These are phyloP conservation scores for Anthoscopus minutus DNA, from an alignment of 2,113 vertebrate species.

Conservation along the genomic window DNA sequence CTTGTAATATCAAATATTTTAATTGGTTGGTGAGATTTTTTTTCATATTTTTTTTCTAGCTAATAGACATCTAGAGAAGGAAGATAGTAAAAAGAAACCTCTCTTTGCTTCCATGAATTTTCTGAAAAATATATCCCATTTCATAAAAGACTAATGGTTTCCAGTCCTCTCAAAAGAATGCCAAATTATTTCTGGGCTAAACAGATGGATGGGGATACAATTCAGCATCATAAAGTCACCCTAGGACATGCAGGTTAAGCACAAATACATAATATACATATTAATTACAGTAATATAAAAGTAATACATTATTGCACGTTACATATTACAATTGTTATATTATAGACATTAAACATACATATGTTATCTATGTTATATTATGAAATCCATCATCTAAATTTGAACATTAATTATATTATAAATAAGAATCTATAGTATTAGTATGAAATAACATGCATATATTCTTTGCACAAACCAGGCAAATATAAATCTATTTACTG, in stretches of 20 bases:
- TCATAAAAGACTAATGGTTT: background rate
- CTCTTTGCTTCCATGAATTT: background rate
- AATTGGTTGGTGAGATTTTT: background rate
- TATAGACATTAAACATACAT: background rate
- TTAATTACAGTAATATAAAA: background rate
- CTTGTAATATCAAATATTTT: background rate
- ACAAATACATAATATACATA: background rate
- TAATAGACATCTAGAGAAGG: background rate
- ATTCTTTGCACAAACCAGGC: background rate
- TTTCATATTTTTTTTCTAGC: background rate
- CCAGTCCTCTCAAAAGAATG: background rate
- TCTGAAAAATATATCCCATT: background rate
- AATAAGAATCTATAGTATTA: background rate
- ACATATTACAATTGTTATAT: background rate
- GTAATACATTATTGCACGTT: background rate
- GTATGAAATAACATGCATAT: background rate
- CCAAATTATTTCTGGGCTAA: background rate
- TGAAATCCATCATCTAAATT: background rate
- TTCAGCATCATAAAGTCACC: background rate
- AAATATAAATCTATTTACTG: background rate
- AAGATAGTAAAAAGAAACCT: background rate
- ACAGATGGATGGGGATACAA: background rate
- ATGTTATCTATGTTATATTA: background rate
- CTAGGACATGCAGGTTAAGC: background rate
- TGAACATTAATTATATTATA: background rate